Evolutionary conservation across 2,888 invertebrate species (phyloP).

Genomic region (Nymphalis polychloros): DNA sequence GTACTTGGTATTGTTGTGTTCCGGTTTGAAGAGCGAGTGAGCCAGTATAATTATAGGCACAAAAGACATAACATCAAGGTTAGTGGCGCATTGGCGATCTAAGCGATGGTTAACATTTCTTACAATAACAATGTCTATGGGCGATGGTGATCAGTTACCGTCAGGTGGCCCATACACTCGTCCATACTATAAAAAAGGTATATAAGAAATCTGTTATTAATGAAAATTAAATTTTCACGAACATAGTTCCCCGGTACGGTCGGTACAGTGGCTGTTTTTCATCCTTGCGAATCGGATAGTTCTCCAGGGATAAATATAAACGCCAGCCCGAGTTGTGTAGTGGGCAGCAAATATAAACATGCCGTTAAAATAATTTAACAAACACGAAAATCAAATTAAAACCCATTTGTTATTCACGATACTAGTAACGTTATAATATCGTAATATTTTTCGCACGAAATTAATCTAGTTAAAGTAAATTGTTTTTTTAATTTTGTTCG

Average conservation of each 20-base stretch:
- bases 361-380: conserved; percentile 25
- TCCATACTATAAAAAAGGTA: no score
- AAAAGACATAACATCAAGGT: no score
- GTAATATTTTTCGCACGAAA: conserved; percentile 25
- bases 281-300: conserved; percentile 38
- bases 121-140: no score
- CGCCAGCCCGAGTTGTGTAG: conserved; percentile 18
- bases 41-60: no score
- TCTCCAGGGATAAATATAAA: conserved; percentile 30
- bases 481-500: conserved; percentile 14
- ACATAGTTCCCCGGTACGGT: conserved; percentile 22
- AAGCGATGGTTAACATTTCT: no score
- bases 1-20: no score
- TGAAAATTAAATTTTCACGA: conserved; percentile 39
- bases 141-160: no score
- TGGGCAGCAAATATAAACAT: conserved; percentile 23
- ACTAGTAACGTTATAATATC: conserved; percentile 16
- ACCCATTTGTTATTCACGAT: conserved; percentile 18
- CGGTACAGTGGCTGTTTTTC: conserved; percentile 36
- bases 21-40: no score
- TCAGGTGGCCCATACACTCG: no score
- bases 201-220: conserved; percentile 41
- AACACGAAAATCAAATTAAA: conserved; percentile 31
- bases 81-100: no score
- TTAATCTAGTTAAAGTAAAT: conserved; percentile 22